Evolutionary conservation across 2,113 vertebrate genomes (phyloP).

Genomic region (Leuciscus idus): DNA sequence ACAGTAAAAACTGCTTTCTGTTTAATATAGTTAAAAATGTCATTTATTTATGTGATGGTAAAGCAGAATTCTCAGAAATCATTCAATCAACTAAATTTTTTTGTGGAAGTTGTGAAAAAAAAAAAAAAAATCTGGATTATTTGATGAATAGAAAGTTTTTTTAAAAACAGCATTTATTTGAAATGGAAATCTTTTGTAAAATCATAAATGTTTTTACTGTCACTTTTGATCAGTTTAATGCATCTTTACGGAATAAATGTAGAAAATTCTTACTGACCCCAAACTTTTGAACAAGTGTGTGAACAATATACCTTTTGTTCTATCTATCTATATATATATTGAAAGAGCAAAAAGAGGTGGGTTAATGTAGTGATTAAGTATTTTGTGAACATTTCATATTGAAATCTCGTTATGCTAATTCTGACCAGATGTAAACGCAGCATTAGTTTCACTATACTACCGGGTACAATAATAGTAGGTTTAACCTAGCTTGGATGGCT

Average conservation of each 20-base stretch:
- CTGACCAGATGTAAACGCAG: constrained; percentile 7
- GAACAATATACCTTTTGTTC: too few species aligned
- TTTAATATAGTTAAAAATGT: background rate
- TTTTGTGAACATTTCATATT: background rate
- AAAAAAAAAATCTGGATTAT: background rate
- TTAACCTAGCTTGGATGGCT: background rate
- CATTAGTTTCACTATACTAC: background rate
- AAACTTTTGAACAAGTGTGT: background rate
- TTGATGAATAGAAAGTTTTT: background rate
- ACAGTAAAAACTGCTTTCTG: background rate
- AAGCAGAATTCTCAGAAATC: background rate
- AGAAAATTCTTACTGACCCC: background rate
- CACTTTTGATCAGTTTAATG: background rate
- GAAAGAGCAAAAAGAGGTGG: background rate
- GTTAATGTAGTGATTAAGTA: background rate
- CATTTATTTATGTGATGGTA: background rate
- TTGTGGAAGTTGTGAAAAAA: background rate
- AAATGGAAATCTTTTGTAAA: background rate
- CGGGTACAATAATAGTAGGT: background rate
- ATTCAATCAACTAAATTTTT: background rate
- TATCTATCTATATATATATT: too few species aligned
- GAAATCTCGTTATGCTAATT: background rate
- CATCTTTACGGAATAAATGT: background rate
- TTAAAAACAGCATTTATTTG: background rate
- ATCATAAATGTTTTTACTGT: background rate